Base-by-base conservation (phyloP, 2,888 invertebrate species). In the Nysson spinosus region DNA sequence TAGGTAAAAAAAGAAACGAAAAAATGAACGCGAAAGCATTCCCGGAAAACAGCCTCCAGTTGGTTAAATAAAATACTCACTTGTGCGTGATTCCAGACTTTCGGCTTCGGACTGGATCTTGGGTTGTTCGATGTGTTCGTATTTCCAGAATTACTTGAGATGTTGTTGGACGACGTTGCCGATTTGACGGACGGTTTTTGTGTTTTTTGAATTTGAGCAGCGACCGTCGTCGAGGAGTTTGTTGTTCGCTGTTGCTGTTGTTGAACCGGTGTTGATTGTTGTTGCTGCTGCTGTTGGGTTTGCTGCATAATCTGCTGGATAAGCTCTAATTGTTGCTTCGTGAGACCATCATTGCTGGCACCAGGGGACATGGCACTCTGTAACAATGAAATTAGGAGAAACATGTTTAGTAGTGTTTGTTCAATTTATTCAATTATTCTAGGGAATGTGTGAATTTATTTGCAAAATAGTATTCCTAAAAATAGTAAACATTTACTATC, bases 231-330 rank as follows among this genome's bases (percentile, higher is more conserved):
- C 61, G 76, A 37, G 14, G 75, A 40, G 20, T 47, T 65, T 16
- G 79, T 78, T 28, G 83, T 74, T 65, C 52, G 77, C 24, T 80
- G 78, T 56, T 77, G 77, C 28, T 77, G 81, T 80, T 84, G 85
- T 64, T 77, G 74, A 79, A 85, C 70, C 34, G 76, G 68, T 39
- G 72, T 71, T 14, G 75, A 72, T 5, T 75, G 77, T 11, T 73
- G 65, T 4, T 65, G 51, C 82, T 77, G 69, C 79, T 82, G 46
- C 78, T 92, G 92, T 83, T 93, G 92, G 12, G 92, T 92, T 85
- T 93, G 93, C 80, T 93, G 92, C 92, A 93, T 93, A 77, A 93
- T 93, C 87, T 93, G 93, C 86, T 93, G 93, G 80, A 93, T 93
- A 79, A 93, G 89, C 85, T 93, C 93, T 78, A 93, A 89, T 85